phyloP scores from a whole-genome alignment of 2,888 invertebrate species.

The Drosophila barbarae region DNA sequence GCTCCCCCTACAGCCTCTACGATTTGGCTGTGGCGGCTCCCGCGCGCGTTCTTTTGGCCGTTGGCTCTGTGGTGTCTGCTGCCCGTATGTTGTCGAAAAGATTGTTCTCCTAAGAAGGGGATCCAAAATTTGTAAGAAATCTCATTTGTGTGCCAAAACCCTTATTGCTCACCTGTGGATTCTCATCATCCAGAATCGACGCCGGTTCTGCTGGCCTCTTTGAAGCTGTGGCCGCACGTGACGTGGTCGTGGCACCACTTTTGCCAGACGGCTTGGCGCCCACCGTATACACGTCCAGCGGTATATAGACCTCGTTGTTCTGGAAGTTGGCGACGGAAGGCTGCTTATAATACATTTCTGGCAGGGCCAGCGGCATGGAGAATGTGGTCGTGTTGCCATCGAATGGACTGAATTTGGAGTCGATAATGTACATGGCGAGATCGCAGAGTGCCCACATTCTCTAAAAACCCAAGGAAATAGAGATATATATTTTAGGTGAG shows the following conservation, averaged over 20 bases:
- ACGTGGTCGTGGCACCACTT: constrained; percentile 39
- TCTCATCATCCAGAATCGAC: constrained; percentile 53
- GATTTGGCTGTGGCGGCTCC: constrained; percentile 63
- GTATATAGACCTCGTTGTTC: constrained; percentile 90
- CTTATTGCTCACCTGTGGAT: constrained; percentile 54
- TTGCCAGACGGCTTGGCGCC: constrained; percentile 53
- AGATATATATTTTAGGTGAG: constrained; percentile 13
- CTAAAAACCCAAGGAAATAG: constrained; percentile 80
- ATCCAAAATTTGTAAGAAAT: background rate
- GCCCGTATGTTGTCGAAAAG: constrained; percentile 69
- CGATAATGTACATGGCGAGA: constrained; percentile 93
- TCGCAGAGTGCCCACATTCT: constrained; percentile 99
- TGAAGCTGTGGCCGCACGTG: constrained; percentile 41
- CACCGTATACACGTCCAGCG: constrained; percentile 82
- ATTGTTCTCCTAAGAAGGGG: constrained; percentile 60
- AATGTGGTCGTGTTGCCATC: constrained; percentile 89
- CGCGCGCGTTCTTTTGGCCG: constrained; percentile 69
- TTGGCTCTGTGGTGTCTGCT: constrained; percentile 70
- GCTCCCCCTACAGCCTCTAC: constrained; percentile 39
- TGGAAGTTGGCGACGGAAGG: constrained; percentile 86
- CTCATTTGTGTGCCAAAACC: background rate
- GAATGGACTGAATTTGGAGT: constrained; percentile 91
- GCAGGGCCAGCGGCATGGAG: constrained; percentile 91
- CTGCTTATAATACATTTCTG: constrained; percentile 93
- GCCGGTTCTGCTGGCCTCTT: constrained; percentile 52